Conservation (phyloP, 2,888 invertebrate genomes). For the Pocota personata region DNA sequence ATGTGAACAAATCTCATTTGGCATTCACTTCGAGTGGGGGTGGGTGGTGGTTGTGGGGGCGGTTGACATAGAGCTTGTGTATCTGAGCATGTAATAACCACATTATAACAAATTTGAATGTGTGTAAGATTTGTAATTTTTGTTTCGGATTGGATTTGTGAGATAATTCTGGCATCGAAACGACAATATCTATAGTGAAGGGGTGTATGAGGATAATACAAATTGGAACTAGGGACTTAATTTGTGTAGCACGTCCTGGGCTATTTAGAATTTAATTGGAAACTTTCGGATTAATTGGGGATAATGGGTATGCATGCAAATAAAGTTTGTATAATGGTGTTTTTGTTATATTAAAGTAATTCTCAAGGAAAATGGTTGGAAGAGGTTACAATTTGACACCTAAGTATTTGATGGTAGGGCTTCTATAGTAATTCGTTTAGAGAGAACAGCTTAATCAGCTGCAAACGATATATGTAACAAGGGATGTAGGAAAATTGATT, state of each 20-base stretch:
- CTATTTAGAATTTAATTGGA: conserved; percentile 53
- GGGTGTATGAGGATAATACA: conserved; percentile 11
- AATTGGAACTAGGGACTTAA: conserved; percentile 45
- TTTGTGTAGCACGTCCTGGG: conserved; percentile 38
- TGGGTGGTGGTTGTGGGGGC: background rate
- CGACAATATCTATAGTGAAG: background rate
- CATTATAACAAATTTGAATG: conserved; percentile 62
- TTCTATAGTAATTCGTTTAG: no score
- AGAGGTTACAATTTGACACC: background rate
- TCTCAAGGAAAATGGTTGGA: background rate
- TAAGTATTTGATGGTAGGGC: no score
- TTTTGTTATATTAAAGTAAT: background rate
- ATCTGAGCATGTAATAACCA: conserved; percentile 63
- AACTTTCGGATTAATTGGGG: conserved; percentile 56
- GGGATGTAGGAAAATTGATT: no score
- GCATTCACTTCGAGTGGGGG: conserved; percentile 31
- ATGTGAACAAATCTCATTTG: conserved; percentile 50
- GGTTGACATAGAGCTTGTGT: conserved; percentile 44
- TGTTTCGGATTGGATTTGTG: conserved; percentile 46
- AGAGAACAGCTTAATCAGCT: no score
- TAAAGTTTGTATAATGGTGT: background rate
- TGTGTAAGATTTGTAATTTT: conserved; percentile 46
- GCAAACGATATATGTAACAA: no score
- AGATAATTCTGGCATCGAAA: conserved; percentile 45
- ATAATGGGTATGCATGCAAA: conserved; percentile 25